Evolutionary conservation across 2,888 invertebrate species (phyloP).

Genomic region (Rhingia campestris): DNA sequence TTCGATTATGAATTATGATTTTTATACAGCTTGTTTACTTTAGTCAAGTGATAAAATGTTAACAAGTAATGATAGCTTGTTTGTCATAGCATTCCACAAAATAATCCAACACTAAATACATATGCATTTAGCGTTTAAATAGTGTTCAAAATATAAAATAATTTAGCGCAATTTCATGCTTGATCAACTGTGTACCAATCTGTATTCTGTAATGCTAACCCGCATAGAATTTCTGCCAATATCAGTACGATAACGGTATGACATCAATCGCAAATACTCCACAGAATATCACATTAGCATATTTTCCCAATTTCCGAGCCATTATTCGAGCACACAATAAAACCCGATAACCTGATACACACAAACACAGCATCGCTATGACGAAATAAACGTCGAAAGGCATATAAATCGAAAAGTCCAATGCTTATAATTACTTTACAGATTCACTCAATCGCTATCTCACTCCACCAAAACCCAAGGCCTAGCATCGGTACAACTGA

Average conservation of each 20-base stretch:
- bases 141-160: slow-evolving; percentile 42
- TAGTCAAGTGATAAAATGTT: no score
- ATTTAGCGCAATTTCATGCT: slow-evolving; percentile 52
- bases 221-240: slow-evolving; percentile 1
- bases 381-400: slow-evolving; percentile 45
- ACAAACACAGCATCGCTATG: background rate
- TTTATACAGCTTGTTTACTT: no score
- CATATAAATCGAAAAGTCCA: slow-evolving; percentile 63
- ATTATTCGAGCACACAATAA: slow-evolving; percentile 66
- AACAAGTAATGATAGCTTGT: no score
- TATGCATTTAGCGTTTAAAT: no score
- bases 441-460: background rate
- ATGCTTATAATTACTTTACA: no score
- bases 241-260: slow-evolving; percentile 19
- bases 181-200: slow-evolving; percentile 63
- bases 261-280: slow-evolving; percentile 69
- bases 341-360: slow-evolving; percentile 51
- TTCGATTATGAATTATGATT: no score
- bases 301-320: slow-evolving; percentile 64
- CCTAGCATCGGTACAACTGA: slow-evolving; percentile 1
- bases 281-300: slow-evolving; percentile 69
- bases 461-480: background rate
- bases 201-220: slow-evolving; percentile 39
- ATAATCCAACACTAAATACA: no score
- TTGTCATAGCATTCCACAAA: no score